A percentile compares a stretch with the other conserved stretches of the same genome.
These are phyloP conservation scores for Rapana venosa DNA, from an alignment of 2,888 invertebrate genomes.

Conservation along the genomic window DNA sequence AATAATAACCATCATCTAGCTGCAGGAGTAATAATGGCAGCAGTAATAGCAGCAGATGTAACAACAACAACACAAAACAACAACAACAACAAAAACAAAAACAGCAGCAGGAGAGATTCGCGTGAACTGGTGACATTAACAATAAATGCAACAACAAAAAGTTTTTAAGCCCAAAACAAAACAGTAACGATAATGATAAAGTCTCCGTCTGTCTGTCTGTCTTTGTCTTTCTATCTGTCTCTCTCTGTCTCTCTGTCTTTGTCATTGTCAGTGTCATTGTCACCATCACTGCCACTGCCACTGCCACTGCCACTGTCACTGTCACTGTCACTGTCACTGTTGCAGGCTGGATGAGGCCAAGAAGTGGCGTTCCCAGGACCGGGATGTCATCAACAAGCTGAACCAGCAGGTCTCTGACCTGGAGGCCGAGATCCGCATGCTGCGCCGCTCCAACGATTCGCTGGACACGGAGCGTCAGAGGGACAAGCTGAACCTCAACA, in stretches of 20 bases:
- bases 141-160: no score
- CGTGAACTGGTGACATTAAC: no score
- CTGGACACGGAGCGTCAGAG: constrained; percentile 77
- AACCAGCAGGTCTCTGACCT: constrained; percentile 78
- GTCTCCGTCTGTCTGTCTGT: not conserved
- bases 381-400: constrained; percentile 78
- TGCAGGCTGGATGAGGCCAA: constrained; percentile 77
- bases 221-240: not conserved
- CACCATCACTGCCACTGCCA: no score
- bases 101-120: no score
- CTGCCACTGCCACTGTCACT: not conserved
- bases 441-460: constrained; percentile 74
- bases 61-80: no score
- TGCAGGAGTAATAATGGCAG: no score
- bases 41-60: no score
- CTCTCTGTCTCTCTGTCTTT: not conserved
- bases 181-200: no score
- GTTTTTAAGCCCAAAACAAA: no score
- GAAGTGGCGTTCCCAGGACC: constrained; percentile 70
- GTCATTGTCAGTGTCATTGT: no score
- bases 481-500: constrained; percentile 71
- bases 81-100: no score
- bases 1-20: no score
- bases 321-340: not conserved
- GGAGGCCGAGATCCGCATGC: constrained; percentile 79